Percentiles rank a stretch among this genome's conserved stretches.
phyloP scores from a whole-genome alignment of 1,140 invertebrate species.

The Caenorhabditis tropicalis region DNA sequence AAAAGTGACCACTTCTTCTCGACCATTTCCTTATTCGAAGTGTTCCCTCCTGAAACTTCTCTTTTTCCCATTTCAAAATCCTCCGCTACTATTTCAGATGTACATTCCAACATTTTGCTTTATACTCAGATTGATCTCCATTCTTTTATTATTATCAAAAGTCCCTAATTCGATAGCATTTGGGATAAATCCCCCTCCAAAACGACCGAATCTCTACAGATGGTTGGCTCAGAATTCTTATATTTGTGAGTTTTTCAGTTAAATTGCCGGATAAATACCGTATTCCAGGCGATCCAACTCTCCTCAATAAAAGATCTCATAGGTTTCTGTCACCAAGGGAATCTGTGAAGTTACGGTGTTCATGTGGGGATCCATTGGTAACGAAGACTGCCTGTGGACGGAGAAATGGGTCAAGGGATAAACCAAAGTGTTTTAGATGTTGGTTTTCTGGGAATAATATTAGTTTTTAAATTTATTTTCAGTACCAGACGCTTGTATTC shows the following conservation, averaged over 20 bases:
- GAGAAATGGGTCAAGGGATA: neutral
- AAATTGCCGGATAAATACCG: neutral
- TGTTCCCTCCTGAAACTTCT: too few species aligned
- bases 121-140: neutral
- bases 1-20: neutral
- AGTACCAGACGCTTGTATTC: slow-evolving; percentile 40
- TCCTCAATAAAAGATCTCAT: neutral
- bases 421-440: slow-evolving; percentile 16
- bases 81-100: neutral
- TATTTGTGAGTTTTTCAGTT: slow-evolving; percentile 32
- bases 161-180: neutral
- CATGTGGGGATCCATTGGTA: slow-evolving; percentile 22
- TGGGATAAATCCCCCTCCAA: neutral
- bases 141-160: neutral
- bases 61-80: too few species aligned
- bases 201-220: slow-evolving; percentile 1
- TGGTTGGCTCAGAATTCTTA: slow-evolving; percentile 47
- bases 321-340: neutral
- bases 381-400: slow-evolving; percentile 4
- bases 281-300: neutral
- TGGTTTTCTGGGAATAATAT: neutral
- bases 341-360: neutral
- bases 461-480: neutral
- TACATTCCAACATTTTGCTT: neutral
- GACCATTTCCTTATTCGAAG: too few species aligned